These are phyloP conservation scores for Exephanes ischioxanthus DNA, from an alignment of 2,888 invertebrate species.

Conservation along the genomic window DNA sequence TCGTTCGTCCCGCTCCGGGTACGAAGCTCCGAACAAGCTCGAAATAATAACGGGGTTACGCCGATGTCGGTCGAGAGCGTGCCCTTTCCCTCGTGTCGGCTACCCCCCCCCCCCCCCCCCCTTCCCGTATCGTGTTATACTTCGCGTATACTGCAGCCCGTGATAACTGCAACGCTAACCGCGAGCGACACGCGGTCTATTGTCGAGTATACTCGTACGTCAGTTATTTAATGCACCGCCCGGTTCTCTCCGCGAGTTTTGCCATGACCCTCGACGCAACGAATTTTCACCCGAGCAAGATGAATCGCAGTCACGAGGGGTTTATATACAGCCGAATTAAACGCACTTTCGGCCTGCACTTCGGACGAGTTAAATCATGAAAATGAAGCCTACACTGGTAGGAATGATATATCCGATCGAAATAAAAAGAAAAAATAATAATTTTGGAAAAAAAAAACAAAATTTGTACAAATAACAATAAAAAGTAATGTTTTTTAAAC, in stretches of 20 bases:
- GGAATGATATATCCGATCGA: constrained; percentile 6
- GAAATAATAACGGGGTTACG: constrained; percentile 83
- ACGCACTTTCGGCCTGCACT: constrained; percentile 7
- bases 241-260: neutral
- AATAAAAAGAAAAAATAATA: neutral
- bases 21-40: constrained; percentile 63
- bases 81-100: neutral
- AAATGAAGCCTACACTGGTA: constrained; percentile 32
- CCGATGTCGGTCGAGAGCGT: constrained; percentile 76
- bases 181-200: constrained; percentile 42
- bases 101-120: neutral
- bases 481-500: neutral
- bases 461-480: neutral
- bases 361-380: constrained; percentile 39
- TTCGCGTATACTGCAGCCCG: constrained; percentile 25
- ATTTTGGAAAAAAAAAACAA: neutral
- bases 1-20: neutral
- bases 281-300: constrained; percentile 57
- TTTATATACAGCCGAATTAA: constrained; percentile 24
- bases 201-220: constrained; percentile 31
- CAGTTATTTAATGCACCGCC: constrained; percentile 42
- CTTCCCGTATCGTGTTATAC: constrained; percentile 38
- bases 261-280: constrained; percentile 30
- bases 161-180: constrained; percentile 28
- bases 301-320: constrained; percentile 56